Conservation (phyloP, 1,140 invertebrate genomes). For the Tetragnatha versicolor region DNA sequence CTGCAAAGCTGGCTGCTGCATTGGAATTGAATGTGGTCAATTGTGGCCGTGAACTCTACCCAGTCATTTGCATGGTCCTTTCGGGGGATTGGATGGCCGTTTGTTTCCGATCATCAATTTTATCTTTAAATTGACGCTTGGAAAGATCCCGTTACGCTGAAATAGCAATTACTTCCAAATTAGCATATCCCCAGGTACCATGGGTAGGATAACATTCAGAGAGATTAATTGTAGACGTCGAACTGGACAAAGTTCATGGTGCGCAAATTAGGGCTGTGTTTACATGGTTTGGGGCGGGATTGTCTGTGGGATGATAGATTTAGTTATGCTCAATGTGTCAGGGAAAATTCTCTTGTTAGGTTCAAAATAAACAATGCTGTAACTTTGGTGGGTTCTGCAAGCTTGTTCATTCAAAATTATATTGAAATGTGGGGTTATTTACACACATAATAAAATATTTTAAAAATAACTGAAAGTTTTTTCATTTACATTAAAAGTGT, state of each 20-base stretch:
- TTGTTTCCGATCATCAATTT: conserved; percentile 28
- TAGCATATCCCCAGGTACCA: conserved; percentile 31
- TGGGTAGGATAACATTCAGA: not conserved
- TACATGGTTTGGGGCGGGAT: conserved; percentile 22
- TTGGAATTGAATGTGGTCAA: too few species aligned
- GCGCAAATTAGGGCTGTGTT: conserved; percentile 34
- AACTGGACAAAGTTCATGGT: conserved; percentile 32
- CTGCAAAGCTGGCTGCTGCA: too few species aligned
- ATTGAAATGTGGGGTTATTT: too few species aligned
- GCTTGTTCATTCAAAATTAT: too few species aligned
- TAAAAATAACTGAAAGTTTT: too few species aligned
- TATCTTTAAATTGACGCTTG: conserved; percentile 37
- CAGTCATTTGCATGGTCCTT: too few species aligned
- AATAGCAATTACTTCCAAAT: conserved; percentile 36
- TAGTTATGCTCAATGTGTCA: not conserved
- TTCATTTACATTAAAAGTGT: too few species aligned
- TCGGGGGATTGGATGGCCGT: not conserved
- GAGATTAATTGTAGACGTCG: conserved; percentile 16
- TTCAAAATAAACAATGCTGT: too few species aligned
- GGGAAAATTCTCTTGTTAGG: too few species aligned
- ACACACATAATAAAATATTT: too few species aligned
- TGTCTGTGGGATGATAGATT: conserved; percentile 31
- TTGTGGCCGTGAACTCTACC: too few species aligned
- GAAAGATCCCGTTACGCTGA: conserved; percentile 17
- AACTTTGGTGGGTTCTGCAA: too few species aligned